Evolutionary conservation across 2,113 vertebrate species (phyloP), one percentile per base, ranked within the genome.

Genomic region (Pelobates fuscus): DNA sequence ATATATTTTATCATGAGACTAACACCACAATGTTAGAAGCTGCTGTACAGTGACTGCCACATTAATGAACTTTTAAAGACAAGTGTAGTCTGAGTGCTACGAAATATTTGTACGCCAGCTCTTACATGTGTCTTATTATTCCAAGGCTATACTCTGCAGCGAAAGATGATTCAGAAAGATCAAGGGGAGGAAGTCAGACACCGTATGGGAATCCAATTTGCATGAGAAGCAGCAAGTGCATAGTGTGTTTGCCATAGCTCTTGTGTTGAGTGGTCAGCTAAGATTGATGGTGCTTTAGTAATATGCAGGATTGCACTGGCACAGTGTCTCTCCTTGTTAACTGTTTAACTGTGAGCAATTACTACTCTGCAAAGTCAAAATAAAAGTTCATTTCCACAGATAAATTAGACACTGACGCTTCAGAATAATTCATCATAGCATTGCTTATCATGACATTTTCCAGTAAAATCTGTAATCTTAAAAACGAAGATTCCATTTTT

Each of bases 81-180:
- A 44, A 41, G 26, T 71, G 29, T 21, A 44, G 24, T 2, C 8
- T 29, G 25, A 18, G 7, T n/a, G 20, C 32, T 46, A 17, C 12
- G 41, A 30, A 59, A 27, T 25, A 59, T 67, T 24, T 67, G 72
- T 29, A 10, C 24, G 21, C 15, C 46, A n/a, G 25, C 61, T 52
- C 8, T 57, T 41, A 43, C 52, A 21, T 57, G 11, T 63, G 44
- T 65, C 49, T 67, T 59, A 75, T 59, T 75, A 58, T 75, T 75
- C 62, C 55, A 44, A 25, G 32, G 32, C 62, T 67, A 44, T 59
- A 52, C n/a, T 27, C 18, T 58, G 63, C 71, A 29, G 52, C 59
- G 63, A 44, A 46, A 21, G 64, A 75, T 75, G 71, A 67, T 54
- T 57, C 30, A 15, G 24, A 74, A 57, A 75, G 30, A 58, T 59